Percentiles rank a stretch among this genome's conserved stretches.
phyloP scores from a whole-genome alignment of 2,113 vertebrate genomes.

The Ctenodactylus gundi region DNA sequence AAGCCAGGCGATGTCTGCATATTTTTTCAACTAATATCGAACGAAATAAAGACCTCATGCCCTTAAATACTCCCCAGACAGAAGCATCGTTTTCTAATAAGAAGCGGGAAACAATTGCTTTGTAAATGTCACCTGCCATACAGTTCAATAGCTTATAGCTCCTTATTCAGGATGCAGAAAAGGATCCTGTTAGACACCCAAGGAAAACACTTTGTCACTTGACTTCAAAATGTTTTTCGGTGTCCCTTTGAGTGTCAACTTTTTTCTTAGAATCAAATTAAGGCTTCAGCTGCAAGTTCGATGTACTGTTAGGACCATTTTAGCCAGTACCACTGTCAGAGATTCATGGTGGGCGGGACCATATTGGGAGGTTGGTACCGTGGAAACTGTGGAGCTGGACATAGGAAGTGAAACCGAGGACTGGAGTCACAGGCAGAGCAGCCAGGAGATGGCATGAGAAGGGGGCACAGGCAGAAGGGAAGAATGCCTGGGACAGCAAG shows the following conservation, averaged over 20 bases:
- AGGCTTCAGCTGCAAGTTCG: neutral
- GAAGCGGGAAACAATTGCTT: neutral
- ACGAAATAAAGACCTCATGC: neutral
- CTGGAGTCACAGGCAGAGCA: rapidly evolving
- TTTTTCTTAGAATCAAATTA: neutral
- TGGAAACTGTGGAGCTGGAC: neutral
- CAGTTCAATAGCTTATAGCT: neutral
- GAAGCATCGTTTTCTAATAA: neutral
- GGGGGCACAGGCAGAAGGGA: too few relatives aligned
- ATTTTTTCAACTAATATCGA: too few relatives aligned
- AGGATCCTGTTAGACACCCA: neutral
- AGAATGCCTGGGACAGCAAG: too few relatives aligned
- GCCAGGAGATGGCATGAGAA: neutral
- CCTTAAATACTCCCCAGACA: neutral
- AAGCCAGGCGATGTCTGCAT: neutral
- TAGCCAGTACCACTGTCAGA: too few relatives aligned
- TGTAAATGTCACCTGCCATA: neutral
- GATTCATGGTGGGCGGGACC: neutral
- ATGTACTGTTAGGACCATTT: neutral
- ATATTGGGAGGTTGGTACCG: neutral
- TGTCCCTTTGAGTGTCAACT: neutral
- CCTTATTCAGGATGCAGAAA: neutral
- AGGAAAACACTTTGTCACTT: neutral
- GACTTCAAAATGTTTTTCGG: neutral
- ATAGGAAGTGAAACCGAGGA: neutral